Conservation (phyloP, 2,797 vertebrate genomes). For the Parauchenoglanis ngamensis region DNA sequence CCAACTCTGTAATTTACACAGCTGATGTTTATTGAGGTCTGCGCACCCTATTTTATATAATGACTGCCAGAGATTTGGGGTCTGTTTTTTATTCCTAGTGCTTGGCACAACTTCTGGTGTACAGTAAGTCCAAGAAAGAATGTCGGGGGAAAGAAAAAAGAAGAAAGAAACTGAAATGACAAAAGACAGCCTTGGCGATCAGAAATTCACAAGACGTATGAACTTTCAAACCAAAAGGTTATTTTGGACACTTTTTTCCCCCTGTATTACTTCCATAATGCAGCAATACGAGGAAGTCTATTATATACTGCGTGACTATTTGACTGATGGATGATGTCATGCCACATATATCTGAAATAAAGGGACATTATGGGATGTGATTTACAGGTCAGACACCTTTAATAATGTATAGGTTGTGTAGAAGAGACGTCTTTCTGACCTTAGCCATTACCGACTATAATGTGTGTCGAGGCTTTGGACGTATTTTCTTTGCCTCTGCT, state of each 20-base stretch:
- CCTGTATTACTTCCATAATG: conserved; percentile 24
- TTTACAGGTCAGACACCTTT: conserved; percentile 63
- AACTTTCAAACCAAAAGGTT: conserved; percentile 36
- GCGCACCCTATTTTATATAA: conserved; percentile 76
- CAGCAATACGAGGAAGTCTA: conserved; percentile 8
- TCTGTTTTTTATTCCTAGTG: background rate
- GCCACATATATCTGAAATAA: conserved; percentile 49
- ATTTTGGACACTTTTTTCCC: conserved; percentile 54
- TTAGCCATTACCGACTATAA: conserved; percentile 32
- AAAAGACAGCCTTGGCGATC: background rate
- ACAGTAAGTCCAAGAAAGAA: conserved; percentile 17
- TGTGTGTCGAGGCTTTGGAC: conserved; percentile 16
- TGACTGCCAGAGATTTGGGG: conserved; percentile 66
- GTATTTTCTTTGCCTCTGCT: background rate
- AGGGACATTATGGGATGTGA: conserved; percentile 60
- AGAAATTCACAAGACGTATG: conserved; percentile 20
- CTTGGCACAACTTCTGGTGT: conserved; percentile 63
- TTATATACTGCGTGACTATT: background rate
- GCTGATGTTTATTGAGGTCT: conserved; percentile 77
- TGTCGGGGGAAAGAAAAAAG: conserved; percentile 3
- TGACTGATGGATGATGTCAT: conserved; percentile 63
- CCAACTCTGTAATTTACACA: conserved; percentile 78
- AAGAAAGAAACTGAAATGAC: conserved; percentile 27
- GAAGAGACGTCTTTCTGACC: conserved; percentile 44
- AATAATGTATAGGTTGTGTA: conserved; percentile 53